Conservation (phyloP, 2,113 vertebrate species). For the Oncorhynchus masou region DNA sequence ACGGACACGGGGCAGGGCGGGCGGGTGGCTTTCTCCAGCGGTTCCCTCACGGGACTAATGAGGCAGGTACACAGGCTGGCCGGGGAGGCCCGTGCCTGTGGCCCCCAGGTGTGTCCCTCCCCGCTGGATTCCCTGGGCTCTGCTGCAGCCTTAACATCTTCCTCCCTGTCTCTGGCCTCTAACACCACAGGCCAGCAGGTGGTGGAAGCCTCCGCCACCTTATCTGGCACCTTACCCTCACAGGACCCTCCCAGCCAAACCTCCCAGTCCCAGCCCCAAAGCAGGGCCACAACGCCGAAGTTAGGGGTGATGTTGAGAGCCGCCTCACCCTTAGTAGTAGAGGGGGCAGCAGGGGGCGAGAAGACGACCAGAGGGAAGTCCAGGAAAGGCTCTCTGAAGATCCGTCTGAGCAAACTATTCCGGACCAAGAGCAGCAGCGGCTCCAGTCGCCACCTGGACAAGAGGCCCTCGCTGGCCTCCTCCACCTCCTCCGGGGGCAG, state of each 20-base stretch:
- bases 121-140: background rate
- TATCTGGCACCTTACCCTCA: background rate
- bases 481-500: constrained; percentile 80
- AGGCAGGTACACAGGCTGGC: constrained; percentile 62
- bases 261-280: constrained; percentile 56
- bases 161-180: background rate
- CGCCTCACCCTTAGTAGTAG: constrained; percentile 49
- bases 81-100: constrained; percentile 61
- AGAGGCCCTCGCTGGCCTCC: constrained; percentile 72
- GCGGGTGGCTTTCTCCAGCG: constrained; percentile 27
- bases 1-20: constrained; percentile 6
- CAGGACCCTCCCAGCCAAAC: background rate
- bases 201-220: background rate
- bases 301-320: constrained; percentile 29
- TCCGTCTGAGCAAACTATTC: constrained; percentile 85
- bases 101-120: constrained; percentile 44
- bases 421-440: constrained; percentile 82
- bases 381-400: constrained; percentile 79
- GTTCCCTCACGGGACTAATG: constrained; percentile 64
- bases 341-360: constrained; percentile 28
- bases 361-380: constrained; percentile 59
- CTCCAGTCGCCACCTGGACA: constrained; percentile 65
- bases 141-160: background rate
- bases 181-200: background rate
- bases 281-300: constrained; percentile 63